Evolutionary conservation across 2,888 invertebrate species (phyloP).

Genomic region (Scrobipalpa costella): DNA sequence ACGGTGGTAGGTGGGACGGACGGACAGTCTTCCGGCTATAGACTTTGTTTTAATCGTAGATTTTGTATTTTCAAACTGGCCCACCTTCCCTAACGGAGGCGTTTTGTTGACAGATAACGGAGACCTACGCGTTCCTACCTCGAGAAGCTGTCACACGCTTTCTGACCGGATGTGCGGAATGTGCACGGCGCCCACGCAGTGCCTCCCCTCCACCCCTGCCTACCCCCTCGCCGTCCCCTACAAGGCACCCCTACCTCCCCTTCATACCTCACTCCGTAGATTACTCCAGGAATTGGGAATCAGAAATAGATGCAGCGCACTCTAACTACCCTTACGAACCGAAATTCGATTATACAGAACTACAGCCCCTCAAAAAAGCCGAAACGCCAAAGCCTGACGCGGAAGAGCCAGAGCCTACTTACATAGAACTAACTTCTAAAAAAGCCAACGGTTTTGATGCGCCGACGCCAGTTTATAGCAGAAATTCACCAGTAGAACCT

Average conservation of each 20-base stretch:
- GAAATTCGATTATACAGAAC: conserved; percentile 69
- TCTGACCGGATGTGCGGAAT: conserved; percentile 96
- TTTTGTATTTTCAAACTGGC: too few relatives aligned
- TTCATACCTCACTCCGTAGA: conserved; percentile 72
- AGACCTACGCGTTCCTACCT: conserved; percentile 97
- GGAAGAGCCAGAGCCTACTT: conserved; percentile 70
- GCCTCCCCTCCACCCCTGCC: conserved; percentile 81
- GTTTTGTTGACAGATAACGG: conserved; percentile 88
- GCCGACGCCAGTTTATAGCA: conserved; percentile 47
- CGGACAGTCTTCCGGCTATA: too few relatives aligned
- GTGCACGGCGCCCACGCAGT: conserved; percentile 89
- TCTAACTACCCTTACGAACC: conserved; percentile 68
- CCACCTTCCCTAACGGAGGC: neutral
- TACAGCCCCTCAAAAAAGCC: conserved; percentile 69
- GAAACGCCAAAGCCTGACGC: conserved; percentile 67
- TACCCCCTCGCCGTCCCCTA: conserved; percentile 74
- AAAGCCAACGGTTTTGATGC: conserved; percentile 60
- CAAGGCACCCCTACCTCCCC: conserved; percentile 71
- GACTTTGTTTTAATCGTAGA: too few relatives aligned
- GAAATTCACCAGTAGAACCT: conserved; percentile 64
- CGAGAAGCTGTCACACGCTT: conserved; percentile 98
- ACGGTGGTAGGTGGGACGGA: too few relatives aligned
- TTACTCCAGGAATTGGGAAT: conserved; percentile 77
- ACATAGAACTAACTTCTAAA: conserved; percentile 72
- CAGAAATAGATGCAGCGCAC: conserved; percentile 76